phyloP scores from a whole-genome alignment of 2,888 invertebrate genomes.

The Melipona beecheii region DNA sequence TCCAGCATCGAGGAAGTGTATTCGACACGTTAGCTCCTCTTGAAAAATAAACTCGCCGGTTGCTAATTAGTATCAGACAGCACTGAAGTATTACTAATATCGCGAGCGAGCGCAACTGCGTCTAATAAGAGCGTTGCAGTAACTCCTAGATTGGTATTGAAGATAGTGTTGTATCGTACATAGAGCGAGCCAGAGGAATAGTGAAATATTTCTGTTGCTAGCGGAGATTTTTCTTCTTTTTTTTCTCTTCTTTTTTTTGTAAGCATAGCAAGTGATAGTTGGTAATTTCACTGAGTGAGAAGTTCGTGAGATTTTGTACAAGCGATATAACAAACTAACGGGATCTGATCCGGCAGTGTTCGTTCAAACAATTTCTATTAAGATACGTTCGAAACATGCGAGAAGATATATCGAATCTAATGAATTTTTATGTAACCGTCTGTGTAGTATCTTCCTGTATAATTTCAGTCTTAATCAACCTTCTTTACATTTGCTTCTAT shows the following conservation, averaged over 20 bases:
- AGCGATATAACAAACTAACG: neutral
- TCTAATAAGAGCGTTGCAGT: slow-evolving; percentile 28
- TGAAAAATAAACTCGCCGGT: slow-evolving; percentile 16
- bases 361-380: neutral
- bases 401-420: neutral
- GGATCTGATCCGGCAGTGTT: neutral
- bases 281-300: neutral
- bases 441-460: neutral
- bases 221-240: neutral
- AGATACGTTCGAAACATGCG: neutral
- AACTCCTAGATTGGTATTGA: slow-evolving; percentile 24
- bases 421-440: neutral
- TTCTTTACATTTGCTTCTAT: too few relatives aligned
- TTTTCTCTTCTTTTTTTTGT: neutral
- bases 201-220: slow-evolving; percentile 1
- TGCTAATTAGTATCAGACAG: slow-evolving; percentile 42
- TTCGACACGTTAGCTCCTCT: slow-evolving; percentile 21
- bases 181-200: neutral
- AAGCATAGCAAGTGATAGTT: neutral
- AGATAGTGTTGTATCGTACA: neutral
- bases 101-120: slow-evolving; percentile 26
- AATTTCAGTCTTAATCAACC: neutral
- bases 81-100: slow-evolving; percentile 35
- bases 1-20: neutral
- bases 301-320: neutral